Base-by-base conservation (phyloP, 2,888 invertebrate genomes). In the Dusona sp. region DNA sequence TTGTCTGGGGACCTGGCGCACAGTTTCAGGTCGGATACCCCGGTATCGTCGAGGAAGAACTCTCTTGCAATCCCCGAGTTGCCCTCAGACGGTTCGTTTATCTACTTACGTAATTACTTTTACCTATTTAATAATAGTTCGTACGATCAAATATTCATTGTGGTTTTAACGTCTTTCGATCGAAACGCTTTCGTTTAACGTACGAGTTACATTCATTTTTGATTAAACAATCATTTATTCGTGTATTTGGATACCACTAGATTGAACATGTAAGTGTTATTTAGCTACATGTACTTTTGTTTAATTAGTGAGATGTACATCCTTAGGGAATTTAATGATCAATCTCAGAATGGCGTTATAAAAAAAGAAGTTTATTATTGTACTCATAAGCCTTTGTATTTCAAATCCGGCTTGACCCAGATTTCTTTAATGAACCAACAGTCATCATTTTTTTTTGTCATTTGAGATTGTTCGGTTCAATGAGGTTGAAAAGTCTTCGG, bases 1-100 rank as follows among this genome's bases (percentile, higher is more conserved):
- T 93, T 51, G 91, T 93, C 22, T 93, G 93, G 93, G 90, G 90
- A 83, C 92, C 92, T 0, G 91, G 92, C 6, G 86, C 92, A 3
- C 92, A 92, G 79, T 91, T 91, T 86, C 92, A 90, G 74, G 88
- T 91, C 29, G 90, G 91, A 22, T 91, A 91, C 64, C 84, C 90
- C 36, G 91, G 90, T 22, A 64, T 89, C 33, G 70, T 87, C 8
- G 92, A 92, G 70, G 92, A 93, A 70, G 93, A 93, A 54, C 91
- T 87, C 67, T 87, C 88, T 25, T 90, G 92, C 11, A 93, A 93
- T 88, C 93, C 93, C 3, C 89, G 93, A 36, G 92, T 93, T 90
- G 92, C 93, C 6, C 87, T 93, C 65, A 91, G 93, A 89, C 92
- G 93, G 93, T 93, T 88, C 79, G 85, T 77, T 57, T 57, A 77